A percentile compares a stretch with the other conserved stretches of the same genome.
Evolutionary conservation across 2,888 invertebrate genomes (phyloP).

Genomic region (Aphrophora alni): DNA sequence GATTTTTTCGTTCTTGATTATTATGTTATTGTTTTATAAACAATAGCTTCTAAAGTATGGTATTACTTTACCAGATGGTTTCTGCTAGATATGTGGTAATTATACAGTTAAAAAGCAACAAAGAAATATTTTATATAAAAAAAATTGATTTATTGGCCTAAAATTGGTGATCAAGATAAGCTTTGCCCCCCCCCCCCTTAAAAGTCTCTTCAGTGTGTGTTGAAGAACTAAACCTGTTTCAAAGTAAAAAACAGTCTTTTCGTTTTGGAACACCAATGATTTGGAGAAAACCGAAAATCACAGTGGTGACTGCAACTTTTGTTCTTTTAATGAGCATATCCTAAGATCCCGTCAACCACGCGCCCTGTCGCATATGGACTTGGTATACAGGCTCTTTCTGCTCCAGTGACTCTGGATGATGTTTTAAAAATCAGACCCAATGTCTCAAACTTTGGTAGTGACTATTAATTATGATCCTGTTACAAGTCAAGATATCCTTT

Average conservation of each 20-base stretch:
- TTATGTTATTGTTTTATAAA: not conserved
- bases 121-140: constrained; percentile 19
- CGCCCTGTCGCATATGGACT: constrained; percentile 7
- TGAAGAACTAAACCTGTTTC: not conserved
- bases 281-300: constrained; percentile 15
- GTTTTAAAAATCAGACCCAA: not conserved
- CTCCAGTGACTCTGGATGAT: not conserved
- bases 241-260: not conserved
- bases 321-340: not conserved
- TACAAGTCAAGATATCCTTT: not conserved
- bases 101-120: constrained; percentile 14
- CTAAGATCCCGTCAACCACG: constrained; percentile 10
- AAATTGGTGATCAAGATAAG: constrained; percentile 11
- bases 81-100: constrained; percentile 22
- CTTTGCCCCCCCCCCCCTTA: not conserved
- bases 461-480: not conserved
- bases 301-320: not conserved
- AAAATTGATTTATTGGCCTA: not conserved
- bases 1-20: not conserved
- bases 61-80: not conserved
- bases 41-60: not conserved
- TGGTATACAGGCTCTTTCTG: not conserved
- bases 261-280: constrained; percentile 15
- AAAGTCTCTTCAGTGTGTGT: constrained; percentile 12
- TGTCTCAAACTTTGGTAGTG: no score